These are phyloP conservation scores for Chaenogobius annularis DNA, from an alignment of 2,113 vertebrate genomes.

Conservation along the genomic window DNA sequence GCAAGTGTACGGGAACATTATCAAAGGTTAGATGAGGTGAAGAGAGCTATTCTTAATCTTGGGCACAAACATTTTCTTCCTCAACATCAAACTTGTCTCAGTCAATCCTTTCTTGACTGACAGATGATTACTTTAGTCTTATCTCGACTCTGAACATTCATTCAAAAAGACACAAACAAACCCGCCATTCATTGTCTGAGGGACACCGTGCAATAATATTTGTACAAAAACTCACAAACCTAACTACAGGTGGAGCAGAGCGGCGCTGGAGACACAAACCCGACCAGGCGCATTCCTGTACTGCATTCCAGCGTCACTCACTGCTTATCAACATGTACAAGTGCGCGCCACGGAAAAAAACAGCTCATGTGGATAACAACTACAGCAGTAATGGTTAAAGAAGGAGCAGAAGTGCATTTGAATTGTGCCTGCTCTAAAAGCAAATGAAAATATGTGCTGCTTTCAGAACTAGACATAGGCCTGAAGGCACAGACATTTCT, in stretches of 20 bases:
- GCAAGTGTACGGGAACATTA: not conserved
- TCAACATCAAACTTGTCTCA: not conserved
- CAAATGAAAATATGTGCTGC: not conserved
- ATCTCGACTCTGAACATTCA: not conserved
- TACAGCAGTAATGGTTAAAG: not conserved
- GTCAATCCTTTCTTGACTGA: not conserved
- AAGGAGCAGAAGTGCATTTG: not conserved
- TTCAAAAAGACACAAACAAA: not conserved
- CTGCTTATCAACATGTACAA: not conserved
- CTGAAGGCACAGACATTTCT: slow-evolving; percentile 46
- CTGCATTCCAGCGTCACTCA: slow-evolving; percentile 18
- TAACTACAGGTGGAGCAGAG: slow-evolving; percentile 4
- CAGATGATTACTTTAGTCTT: not conserved
- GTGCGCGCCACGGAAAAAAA: not conserved
- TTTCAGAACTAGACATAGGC: slow-evolving; percentile 33
- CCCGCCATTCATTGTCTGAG: not conserved
- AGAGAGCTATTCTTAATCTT: not conserved
- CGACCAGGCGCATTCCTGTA: slow-evolving; percentile 31
- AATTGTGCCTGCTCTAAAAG: slow-evolving; percentile 11
- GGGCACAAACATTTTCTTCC: not conserved
- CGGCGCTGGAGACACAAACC: slow-evolving; percentile 39
- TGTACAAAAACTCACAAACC: not conserved
- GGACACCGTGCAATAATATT: not conserved
- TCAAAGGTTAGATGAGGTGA: not conserved
- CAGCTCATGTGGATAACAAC: slow-evolving; percentile 9